phyloP scores from a whole-genome alignment of 2,888 invertebrate genomes.

The Sarcophaga rosellei region DNA sequence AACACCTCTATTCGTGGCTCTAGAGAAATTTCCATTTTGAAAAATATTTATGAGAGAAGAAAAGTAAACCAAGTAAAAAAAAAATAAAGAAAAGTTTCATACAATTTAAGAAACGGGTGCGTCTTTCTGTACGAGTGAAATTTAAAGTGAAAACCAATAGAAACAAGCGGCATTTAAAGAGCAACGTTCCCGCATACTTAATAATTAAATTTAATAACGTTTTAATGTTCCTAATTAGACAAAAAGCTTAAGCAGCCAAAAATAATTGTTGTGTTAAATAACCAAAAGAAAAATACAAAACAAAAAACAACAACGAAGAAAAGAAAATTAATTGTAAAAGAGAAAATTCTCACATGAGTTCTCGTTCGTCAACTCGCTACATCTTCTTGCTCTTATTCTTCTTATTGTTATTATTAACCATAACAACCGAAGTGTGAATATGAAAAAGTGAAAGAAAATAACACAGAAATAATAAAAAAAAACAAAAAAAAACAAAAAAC shows the following conservation, averaged over 20 bases:
- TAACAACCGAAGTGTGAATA: constrained; percentile 56
- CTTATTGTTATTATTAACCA: constrained; percentile 40
- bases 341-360: constrained; percentile 45
- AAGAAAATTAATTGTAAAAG: constrained; percentile 29
- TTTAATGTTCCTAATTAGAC: constrained; percentile 70
- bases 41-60: constrained; percentile 30
- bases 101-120: constrained; percentile 68
- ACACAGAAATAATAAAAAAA: constrained; percentile 42
- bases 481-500: constrained; percentile 42
- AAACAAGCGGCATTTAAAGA: constrained; percentile 25
- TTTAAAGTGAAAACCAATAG: constrained; percentile 38
- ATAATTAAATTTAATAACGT: constrained; percentile 60
- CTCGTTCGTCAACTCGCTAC: background rate
- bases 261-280: constrained; percentile 7
- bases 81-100: constrained; percentile 49
- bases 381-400: background rate
- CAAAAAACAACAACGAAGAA: background rate
- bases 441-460: constrained; percentile 45
- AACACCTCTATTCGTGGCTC: constrained; percentile 58
- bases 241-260: constrained; percentile 36
- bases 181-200: constrained; percentile 44
- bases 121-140: constrained; percentile 63
- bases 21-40: constrained; percentile 32
- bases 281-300: constrained; percentile 11
- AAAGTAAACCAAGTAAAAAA: constrained; percentile 55